Percentiles rank a stretch among this genome's conserved stretches.
phyloP scores from a whole-genome alignment of 1,140 invertebrate species.

The Whitmania pigra region DNA sequence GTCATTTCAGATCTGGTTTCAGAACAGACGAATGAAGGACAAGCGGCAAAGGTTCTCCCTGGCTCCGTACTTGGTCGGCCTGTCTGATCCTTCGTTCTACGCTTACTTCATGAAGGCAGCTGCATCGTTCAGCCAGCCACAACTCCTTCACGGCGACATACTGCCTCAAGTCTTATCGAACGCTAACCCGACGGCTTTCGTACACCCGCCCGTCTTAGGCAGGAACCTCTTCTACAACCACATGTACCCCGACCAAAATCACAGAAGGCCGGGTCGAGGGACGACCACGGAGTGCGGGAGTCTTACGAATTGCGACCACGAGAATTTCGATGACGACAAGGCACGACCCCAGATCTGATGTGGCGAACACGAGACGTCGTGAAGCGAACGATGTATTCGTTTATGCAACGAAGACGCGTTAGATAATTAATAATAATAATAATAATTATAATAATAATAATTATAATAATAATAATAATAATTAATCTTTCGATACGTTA shows the following conservation, averaged over 20 bases:
- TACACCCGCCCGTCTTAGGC: neutral
- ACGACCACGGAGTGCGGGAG: neutral
- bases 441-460: too few relatives aligned
- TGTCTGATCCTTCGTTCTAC: conserved; percentile 67
- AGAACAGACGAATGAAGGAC: conserved; percentile 98
- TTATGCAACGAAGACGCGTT: too few relatives aligned
- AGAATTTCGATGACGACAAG: too few relatives aligned
- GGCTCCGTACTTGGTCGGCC: conserved; percentile 55
- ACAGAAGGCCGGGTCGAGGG: neutral
- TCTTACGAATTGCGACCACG: neutral
- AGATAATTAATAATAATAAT: too few relatives aligned
- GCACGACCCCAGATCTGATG: too few relatives aligned
- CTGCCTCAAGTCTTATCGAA: neutral
- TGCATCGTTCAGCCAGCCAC: conserved; percentile 23
- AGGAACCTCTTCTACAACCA: neutral
- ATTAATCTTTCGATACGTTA: too few relatives aligned
- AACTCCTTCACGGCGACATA: conserved; percentile 6
- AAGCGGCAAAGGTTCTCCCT: conserved; percentile 83
- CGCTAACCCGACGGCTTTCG: neutral
- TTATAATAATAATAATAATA: too few relatives aligned
- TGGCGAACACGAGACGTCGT: too few relatives aligned
- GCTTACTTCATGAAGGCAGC: conserved; percentile 78
- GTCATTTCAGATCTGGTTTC: conserved; percentile 80
- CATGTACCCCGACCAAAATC: neutral
- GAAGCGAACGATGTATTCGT: too few relatives aligned